Evolutionary conservation across 2,113 vertebrate genomes (phyloP), one percentile per base, ranked within the genome.

Genomic region (Sterna hirundo): DNA sequence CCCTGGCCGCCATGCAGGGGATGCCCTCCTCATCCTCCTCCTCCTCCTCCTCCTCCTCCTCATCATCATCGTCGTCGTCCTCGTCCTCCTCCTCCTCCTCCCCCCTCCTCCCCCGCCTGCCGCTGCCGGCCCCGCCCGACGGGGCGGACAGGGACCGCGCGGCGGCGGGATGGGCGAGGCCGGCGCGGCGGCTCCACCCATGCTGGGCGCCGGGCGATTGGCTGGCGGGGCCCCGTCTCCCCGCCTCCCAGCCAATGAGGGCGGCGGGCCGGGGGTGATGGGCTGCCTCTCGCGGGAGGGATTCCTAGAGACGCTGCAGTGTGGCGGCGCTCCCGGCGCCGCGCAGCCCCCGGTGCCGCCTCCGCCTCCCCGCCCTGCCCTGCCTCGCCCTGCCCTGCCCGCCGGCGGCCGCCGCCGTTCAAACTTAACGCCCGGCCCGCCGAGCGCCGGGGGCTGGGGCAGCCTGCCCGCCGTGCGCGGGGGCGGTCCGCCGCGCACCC

Each of bases 241-340:
- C 96, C 88, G 86, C 80, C 81, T 65, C 75, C 51, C 96, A 96
- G 79, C 99, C 99, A 99, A 99, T 99, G 98, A 97, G 97, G 79
- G 79, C 80, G 75, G 83, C 32, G 78, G 94, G 97, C 94, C 96
- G 95, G 97, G 89, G 97, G 93, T 88, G 96, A 95, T 97, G 92
- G 86, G 90, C 95, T 90, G 96, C 90, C 98, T 97, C 89, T 99
- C 98, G 97, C 98, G 98, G 99, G 98, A 99, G 99, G 99, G 99
- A 99, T 98, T 99, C 99, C 99, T 96, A 87, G 98, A 97, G 98
- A 97, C 98, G 98, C 98, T 98, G 98, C 98, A 93, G 98, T 93
- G 98, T 98, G 98, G 98, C 97, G 98, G 98, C 96, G 98, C 97
- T 98, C 97, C 94, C 95, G 94, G 84, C 97, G 97, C 97, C 97